These are phyloP conservation scores for Apamea monoglypha DNA, from an alignment of 2,888 invertebrate genomes.

Conservation along the genomic window DNA sequence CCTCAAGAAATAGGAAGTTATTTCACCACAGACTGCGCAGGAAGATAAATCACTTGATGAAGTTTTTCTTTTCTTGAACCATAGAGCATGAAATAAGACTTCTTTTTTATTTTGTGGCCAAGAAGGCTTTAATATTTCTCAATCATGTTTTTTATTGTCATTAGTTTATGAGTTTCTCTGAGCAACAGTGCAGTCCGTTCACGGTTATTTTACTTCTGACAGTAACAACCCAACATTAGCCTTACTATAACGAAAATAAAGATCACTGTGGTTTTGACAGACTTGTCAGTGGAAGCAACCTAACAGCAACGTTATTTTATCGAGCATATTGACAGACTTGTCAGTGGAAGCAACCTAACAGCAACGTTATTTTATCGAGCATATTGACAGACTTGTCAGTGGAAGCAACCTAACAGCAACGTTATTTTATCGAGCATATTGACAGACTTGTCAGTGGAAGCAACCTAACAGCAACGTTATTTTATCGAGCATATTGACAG, in stretches of 20 bases:
- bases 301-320: too few relatives aligned
- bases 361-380: too few relatives aligned
- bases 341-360: background rate
- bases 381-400: background rate
- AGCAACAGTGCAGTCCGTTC: background rate
- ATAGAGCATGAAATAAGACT: slow-evolving; percentile 32
- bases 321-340: background rate
- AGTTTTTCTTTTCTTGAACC: slow-evolving; percentile 42
- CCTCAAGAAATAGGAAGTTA: slow-evolving; percentile 47
- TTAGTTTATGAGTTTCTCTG: background rate
- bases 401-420: too few relatives aligned
- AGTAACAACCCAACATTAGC: background rate
- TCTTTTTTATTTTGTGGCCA: slow-evolving; percentile 22
- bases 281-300: background rate
- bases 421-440: background rate
- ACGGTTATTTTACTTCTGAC: too few relatives aligned
- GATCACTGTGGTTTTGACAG: background rate
- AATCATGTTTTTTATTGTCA: background rate
- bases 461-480: too few relatives aligned
- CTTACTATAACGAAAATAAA: background rate
- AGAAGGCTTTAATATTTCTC: background rate
- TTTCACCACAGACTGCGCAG: slow-evolving; percentile 30
- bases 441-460: background rate
- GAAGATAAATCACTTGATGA: slow-evolving; percentile 50
- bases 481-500: too few relatives aligned